Percentiles rank a stretch among this genome's conserved stretches.
Conservation (phyloP, 2,113 vertebrate genomes). For the Oncorhynchus keta region DNA sequence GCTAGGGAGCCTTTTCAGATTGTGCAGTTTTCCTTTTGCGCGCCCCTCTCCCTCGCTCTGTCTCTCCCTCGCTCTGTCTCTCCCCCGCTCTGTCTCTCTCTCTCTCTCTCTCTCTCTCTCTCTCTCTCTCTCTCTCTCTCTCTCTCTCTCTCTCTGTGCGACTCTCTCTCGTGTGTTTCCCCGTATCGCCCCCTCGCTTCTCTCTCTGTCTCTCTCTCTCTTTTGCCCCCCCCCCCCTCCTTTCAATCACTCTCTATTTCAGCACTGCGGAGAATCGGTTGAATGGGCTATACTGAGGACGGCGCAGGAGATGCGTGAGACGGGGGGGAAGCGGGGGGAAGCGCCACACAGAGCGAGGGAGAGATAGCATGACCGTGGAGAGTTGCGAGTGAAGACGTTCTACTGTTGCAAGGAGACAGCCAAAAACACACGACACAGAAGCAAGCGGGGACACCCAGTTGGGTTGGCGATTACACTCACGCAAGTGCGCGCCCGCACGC, state of each 20-base stretch:
- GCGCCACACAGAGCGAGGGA: conserved; percentile 31
- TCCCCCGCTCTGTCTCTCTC: conserved; percentile 19
- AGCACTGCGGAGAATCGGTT: conserved; percentile 74
- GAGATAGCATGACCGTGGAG: conserved; percentile 49
- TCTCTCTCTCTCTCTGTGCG: conserved; percentile 7
- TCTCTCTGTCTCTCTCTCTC: conserved; percentile 24
- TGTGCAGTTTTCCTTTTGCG: conserved; percentile 44
- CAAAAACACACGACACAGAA: conserved; percentile 20
- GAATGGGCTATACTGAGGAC: conserved; percentile 51
- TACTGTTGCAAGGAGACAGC: background rate
- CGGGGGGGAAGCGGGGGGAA: background rate
- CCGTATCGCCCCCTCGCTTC: conserved; percentile 16
- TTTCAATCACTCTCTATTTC: conserved; percentile 54
- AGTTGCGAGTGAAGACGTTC: conserved; percentile 12
- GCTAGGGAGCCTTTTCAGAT: conserved; percentile 54
- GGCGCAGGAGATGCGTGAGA: conserved; percentile 9
- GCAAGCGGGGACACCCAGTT: background rate
- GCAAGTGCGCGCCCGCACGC: too few species aligned
- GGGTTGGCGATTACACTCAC: background rate
- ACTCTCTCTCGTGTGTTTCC: conserved; percentile 11
- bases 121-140: conserved; percentile 16
- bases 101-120: background rate
- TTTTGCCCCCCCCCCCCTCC: conserved; percentile 34
- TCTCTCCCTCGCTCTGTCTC: background rate
- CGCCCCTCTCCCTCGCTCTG: background rate